Evolutionary conservation across 2,797 vertebrate species (phyloP).

Genomic region (Nyctibius grandis): DNA sequence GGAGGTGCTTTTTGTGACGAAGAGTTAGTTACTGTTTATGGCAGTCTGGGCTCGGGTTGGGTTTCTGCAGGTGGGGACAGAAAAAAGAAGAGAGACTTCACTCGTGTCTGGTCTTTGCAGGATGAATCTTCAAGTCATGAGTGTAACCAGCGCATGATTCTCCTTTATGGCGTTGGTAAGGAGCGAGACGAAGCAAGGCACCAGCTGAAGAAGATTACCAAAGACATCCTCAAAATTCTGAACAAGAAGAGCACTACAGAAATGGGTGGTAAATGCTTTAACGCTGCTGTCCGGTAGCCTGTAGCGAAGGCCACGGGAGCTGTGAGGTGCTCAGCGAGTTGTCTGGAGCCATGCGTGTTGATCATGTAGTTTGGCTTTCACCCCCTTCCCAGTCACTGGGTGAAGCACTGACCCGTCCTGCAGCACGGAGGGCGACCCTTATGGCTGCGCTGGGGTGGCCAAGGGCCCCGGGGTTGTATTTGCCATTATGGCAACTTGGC

Average conservation of each 20-base stretch:
- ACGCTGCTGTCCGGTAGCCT: not conserved
- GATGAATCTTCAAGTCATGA: constrained; percentile 74
- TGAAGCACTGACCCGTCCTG: not conserved
- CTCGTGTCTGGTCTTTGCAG: constrained; percentile 54
- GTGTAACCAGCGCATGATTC: constrained; percentile 73
- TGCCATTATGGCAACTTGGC: rapidly evolving
- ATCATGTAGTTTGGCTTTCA: not conserved
- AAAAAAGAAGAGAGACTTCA: not conserved
- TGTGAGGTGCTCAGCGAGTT: not conserved
- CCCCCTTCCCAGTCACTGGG: no score
- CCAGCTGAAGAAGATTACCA: constrained; percentile 76
- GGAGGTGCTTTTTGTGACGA: not conserved
- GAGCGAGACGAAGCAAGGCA: constrained; percentile 69
- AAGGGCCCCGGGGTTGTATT: no score
- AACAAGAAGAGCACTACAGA: constrained; percentile 73
- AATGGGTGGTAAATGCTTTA: constrained; percentile 39
- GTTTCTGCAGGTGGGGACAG: not conserved
- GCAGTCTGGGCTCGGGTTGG: rapidly evolving
- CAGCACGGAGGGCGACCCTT: not conserved
- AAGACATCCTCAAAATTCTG: constrained; percentile 75
- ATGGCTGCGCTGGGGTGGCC: rapidly evolving
- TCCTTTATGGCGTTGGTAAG: constrained; percentile 71
- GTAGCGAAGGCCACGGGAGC: rapidly evolving
- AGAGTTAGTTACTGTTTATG: no score
- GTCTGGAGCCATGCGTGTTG: not conserved